Conservation (phyloP, 2,888 invertebrate genomes). For the Eubasilissa splendida region DNA sequence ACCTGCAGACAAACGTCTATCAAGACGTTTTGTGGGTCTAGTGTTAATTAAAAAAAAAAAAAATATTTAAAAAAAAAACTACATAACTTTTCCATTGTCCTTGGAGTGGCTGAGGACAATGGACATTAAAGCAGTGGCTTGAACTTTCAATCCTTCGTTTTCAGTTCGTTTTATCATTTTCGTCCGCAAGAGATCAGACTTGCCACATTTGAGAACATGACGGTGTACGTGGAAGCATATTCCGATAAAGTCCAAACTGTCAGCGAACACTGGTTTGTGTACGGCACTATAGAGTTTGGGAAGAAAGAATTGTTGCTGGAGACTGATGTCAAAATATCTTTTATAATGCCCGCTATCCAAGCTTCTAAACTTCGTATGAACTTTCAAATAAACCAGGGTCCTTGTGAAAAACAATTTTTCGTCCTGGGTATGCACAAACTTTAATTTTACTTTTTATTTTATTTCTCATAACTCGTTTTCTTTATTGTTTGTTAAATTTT, state of each 20-base stretch:
- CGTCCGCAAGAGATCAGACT: constrained; percentile 32
- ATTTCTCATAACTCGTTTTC: too few species aligned
- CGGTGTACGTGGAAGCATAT: constrained; percentile 22
- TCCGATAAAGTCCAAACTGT: constrained; percentile 32
- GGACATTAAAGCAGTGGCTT: too few species aligned
- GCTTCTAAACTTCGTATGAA: constrained; percentile 31
- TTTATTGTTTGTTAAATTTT: too few species aligned
- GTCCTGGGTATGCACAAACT: constrained; percentile 31
- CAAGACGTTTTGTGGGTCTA: too few species aligned
- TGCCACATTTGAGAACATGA: constrained; percentile 11
- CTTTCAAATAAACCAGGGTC: constrained; percentile 48
- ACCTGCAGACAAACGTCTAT: too few species aligned
- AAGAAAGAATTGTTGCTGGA: constrained; percentile 40
- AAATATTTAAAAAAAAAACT: too few species aligned
- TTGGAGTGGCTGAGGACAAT: too few species aligned
- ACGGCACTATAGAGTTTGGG: constrained; percentile 30
- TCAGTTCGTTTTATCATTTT: constrained; percentile 26
- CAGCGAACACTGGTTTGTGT: constrained; percentile 39
- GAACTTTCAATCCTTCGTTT: neutral
- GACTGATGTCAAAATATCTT: constrained; percentile 19
- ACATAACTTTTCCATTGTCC: too few species aligned
- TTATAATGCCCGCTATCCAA: constrained; percentile 37
- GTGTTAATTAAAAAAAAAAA: too few species aligned
- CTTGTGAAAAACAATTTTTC: constrained; percentile 42
- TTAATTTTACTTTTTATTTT: neutral